Evolutionary conservation across 2,797 vertebrate species (phyloP).

Genomic region (Etheostoma nigrum): DNA sequence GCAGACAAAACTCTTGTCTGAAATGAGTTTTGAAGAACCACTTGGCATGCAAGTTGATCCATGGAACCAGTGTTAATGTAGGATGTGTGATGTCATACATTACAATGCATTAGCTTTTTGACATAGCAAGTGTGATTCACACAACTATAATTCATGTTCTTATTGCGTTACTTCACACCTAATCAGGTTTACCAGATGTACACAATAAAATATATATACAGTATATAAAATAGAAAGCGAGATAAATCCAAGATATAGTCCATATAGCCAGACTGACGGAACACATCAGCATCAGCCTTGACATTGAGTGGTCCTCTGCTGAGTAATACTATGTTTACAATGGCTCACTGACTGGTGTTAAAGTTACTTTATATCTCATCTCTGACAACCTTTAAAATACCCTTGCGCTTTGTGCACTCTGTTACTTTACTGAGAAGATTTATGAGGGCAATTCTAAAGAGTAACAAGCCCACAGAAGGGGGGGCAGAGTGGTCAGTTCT

Average conservation of each 20-base stretch:
- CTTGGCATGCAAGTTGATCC: not conserved
- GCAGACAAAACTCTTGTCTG: not conserved
- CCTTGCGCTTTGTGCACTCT: conserved; percentile 76
- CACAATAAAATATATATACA: not conserved
- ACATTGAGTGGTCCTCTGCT: conserved; percentile 71
- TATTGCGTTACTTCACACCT: not conserved
- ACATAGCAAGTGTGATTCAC: not conserved
- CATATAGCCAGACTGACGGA: conserved; percentile 23
- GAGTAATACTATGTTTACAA: conserved; percentile 71
- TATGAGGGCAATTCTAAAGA: conserved; percentile 83
- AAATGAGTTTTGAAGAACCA: not conserved
- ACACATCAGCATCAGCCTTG: conserved; percentile 52
- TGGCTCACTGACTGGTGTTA: conserved; percentile 75
- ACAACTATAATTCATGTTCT: not conserved
- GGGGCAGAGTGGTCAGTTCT: conserved; percentile 73
- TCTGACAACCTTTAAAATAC: conserved; percentile 84
- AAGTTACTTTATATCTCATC: conserved; percentile 83
- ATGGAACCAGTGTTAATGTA: not conserved
- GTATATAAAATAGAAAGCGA: not conserved
- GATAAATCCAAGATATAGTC: not conserved
- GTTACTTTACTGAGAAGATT: conserved; percentile 81
- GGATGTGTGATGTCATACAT: too few species aligned
- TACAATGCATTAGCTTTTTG: not conserved
- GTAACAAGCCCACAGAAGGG: conserved; percentile 77
- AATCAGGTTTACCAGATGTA: not conserved